A percentile compares a stretch with the other conserved stretches of the same genome.
Conservation (phyloP, 2,113 vertebrate species). For the Gallinago undulata region DNA sequence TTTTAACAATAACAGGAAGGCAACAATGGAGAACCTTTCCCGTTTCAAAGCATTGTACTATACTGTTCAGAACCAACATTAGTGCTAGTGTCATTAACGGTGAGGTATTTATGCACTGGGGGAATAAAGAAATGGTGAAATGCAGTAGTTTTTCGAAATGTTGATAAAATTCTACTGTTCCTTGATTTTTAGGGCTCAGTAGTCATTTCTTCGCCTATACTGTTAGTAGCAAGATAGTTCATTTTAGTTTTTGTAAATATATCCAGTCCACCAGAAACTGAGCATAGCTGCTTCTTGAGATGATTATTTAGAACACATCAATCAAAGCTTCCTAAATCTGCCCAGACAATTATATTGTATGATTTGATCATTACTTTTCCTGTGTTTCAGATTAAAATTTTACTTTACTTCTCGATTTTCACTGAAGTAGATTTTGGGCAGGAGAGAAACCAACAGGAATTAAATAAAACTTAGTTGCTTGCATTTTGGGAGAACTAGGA, state of each 20-base stretch:
- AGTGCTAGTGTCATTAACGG: neutral
- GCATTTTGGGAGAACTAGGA: neutral
- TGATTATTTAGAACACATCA: neutral
- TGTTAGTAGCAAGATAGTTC: neutral
- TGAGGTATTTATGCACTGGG: neutral
- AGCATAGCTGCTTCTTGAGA: neutral
- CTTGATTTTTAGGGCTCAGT: neutral
- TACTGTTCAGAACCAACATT: neutral
- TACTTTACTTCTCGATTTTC: neutral
- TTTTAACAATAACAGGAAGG: constrained; percentile 72
- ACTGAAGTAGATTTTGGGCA: neutral
- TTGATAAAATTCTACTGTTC: neutral
- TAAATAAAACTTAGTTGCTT: neutral
- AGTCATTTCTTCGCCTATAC: neutral
- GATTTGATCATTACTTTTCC: neutral
- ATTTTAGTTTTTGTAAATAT: neutral
- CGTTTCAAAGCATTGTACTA: neutral
- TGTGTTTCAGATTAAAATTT: neutral
- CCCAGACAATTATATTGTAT: neutral
- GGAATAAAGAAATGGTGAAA: neutral
- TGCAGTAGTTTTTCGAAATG: neutral
- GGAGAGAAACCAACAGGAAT: neutral
- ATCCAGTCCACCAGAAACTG: neutral
- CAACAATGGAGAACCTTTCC: neutral
- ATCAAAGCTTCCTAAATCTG: neutral